Conservation (phyloP, 2,888 invertebrate species). For the Troides aeacus region DNA sequence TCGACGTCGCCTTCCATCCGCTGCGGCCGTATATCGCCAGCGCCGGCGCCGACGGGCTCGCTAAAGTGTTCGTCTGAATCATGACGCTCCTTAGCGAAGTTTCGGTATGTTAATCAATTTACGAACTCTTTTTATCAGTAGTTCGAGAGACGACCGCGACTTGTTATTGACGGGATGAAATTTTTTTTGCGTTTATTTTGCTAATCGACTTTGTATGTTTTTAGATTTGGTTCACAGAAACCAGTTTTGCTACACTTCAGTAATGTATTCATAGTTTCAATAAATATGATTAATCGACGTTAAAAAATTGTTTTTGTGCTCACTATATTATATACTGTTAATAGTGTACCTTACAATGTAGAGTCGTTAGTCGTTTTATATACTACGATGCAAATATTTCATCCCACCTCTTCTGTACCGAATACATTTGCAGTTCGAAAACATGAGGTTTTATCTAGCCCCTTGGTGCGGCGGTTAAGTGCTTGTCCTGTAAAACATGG, state of each 20-base stretch:
- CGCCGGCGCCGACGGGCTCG: conserved; percentile 98
- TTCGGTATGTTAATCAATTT: conserved; percentile 47
- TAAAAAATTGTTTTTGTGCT: conserved; percentile 13
- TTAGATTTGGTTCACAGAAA: conserved; percentile 15
- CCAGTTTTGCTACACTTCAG: conserved; percentile 13
- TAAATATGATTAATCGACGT: conserved; percentile 16
- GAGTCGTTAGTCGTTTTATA: conserved; percentile 5
- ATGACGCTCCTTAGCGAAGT: conserved; percentile 31
- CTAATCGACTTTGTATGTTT: conserved; percentile 18
- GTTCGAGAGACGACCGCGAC: conserved; percentile 14
- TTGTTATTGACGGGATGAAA: conserved; percentile 12
- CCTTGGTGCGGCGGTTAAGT: too few relatives aligned
- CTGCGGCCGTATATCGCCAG: conserved; percentile 99
- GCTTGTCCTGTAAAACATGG: too few relatives aligned
- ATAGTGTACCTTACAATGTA: conserved; percentile 11
- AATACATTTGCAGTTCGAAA: neutral
- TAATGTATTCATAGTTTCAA: conserved; percentile 21
- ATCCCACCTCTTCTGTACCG: neutral
- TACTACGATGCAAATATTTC: neutral
- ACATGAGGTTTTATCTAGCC: neutral
- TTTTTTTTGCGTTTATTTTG: conserved; percentile 9
- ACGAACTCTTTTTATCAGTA: conserved; percentile 32
- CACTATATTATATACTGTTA: conserved; percentile 3
- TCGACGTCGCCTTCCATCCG: conserved; percentile 99
- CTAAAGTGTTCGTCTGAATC: conserved; percentile 96